Evolutionary conservation across 2,797 vertebrate species (phyloP).

Genomic region (Sarcophilus harrisii): DNA sequence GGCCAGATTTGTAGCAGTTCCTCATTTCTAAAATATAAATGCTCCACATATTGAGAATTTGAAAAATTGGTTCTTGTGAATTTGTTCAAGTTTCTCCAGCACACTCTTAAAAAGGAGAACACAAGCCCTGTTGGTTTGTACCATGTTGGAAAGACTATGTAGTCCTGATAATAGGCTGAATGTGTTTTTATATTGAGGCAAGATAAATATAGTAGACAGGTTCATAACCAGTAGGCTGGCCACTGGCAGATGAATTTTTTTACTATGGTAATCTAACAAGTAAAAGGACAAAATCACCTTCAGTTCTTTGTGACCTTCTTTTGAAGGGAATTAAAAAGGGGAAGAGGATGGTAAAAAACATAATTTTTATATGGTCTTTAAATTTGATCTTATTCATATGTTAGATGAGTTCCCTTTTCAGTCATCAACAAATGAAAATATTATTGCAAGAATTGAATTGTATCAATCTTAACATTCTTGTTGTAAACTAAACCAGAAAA

Average conservation of each 20-base stretch:
- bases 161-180: background rate
- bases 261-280: background rate
- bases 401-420: background rate
- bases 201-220: background rate
- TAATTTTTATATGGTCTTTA: background rate
- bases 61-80: background rate
- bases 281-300: background rate
- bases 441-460: background rate
- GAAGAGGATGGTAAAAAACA: background rate
- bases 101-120: background rate
- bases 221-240: background rate
- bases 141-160: background rate
- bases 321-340: background rate
- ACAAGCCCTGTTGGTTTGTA: background rate
- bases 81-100: background rate
- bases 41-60: background rate
- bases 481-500: background rate
- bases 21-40: background rate
- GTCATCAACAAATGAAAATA: background rate
- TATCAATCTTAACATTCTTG: background rate
- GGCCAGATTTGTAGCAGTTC: background rate
- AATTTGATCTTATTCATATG: background rate
- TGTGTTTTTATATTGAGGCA: background rate
- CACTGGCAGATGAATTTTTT: background rate
- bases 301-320: background rate